A percentile compares a stretch with the other conserved stretches of the same genome.
Evolutionary conservation across 1,140 invertebrate genomes (phyloP).

Genomic region (Drosophila serrata): DNA sequence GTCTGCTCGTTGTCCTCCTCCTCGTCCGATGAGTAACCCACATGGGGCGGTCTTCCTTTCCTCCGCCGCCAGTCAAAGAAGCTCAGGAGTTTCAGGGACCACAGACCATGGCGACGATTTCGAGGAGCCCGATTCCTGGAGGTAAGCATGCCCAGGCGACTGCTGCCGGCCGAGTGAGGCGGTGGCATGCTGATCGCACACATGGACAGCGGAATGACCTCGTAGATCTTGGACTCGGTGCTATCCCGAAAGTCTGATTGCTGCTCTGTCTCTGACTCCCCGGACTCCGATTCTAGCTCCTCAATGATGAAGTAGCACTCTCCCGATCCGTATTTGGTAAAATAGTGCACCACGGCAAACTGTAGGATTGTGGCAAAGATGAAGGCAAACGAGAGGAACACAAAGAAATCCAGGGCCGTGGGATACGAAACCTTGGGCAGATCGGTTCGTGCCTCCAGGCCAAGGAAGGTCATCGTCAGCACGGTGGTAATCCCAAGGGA

Average conservation of each 20-base stretch:
- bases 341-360: constrained; percentile 95
- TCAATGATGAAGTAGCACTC: constrained; percentile 91
- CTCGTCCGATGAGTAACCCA: constrained; percentile 59
- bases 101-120: constrained; percentile 59
- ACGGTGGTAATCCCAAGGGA: constrained; percentile 94
- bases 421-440: constrained; percentile 95
- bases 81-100: constrained; percentile 40
- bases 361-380: constrained; percentile 95
- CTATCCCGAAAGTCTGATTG: constrained; percentile 66
- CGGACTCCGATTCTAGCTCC: constrained; percentile 88
- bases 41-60: constrained; percentile 23
- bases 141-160: constrained; percentile 57
- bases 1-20: constrained; percentile 79
- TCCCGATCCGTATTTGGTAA: constrained; percentile 95
- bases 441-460: constrained; percentile 93
- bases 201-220: constrained; percentile 81
- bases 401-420: constrained; percentile 95
- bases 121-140: constrained; percentile 51
- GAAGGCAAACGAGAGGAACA: constrained; percentile 94
- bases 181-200: constrained; percentile 73
- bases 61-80: constrained; percentile 66
- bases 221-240: constrained; percentile 78
- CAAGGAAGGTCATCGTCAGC: constrained; percentile 95
- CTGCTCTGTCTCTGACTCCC: constrained; percentile 87
- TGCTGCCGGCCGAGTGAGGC: constrained; percentile 42